phyloP scores from a whole-genome alignment of 2,113 vertebrate genomes.

The Xyliphius kryptos region DNA sequence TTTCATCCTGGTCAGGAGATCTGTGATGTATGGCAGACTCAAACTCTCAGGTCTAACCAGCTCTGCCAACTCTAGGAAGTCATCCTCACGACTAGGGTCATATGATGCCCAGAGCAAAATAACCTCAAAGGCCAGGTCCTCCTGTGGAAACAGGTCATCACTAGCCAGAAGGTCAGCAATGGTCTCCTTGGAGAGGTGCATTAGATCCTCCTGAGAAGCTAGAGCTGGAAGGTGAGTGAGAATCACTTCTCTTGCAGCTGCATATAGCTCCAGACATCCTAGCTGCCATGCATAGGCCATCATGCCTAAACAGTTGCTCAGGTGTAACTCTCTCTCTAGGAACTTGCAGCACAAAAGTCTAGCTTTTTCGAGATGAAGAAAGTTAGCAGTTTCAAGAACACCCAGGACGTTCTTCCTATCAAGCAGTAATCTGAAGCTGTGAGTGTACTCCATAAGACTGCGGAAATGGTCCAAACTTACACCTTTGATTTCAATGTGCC shows the following conservation, averaged over 20 bases:
- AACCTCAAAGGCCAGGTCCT: constrained; percentile 73
- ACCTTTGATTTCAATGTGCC: constrained; percentile 67
- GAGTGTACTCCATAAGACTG: constrained; percentile 63
- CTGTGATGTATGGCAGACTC: constrained; percentile 70
- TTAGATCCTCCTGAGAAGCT: constrained; percentile 65
- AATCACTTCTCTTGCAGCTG: constrained; percentile 64
- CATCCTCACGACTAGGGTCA: constrained; percentile 62
- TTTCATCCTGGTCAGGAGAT: constrained; percentile 63
- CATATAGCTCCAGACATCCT: constrained; percentile 61
- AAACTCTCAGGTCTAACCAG: constrained; percentile 72
- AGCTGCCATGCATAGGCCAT: constrained; percentile 73
- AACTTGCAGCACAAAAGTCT: constrained; percentile 75
- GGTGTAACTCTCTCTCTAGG: constrained; percentile 74
- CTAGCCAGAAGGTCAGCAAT: constrained; percentile 68
- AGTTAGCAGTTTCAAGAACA: constrained; percentile 76
- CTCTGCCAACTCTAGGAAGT: constrained; percentile 71
- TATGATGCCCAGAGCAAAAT: constrained; percentile 71
- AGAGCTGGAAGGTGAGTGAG: constrained; percentile 75
- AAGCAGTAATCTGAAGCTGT: constrained; percentile 57
- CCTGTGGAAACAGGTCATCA: constrained; percentile 69
- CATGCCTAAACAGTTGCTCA: constrained; percentile 78
- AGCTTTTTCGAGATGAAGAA: constrained; percentile 70
- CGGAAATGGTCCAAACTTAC: constrained; percentile 61
- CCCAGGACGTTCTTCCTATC: constrained; percentile 65
- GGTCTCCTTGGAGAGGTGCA: constrained; percentile 65